Evolutionary conservation across 2,888 invertebrate species (phyloP), one percentile per base, ranked within the genome.

Genomic region (Eilema caniola): DNA sequence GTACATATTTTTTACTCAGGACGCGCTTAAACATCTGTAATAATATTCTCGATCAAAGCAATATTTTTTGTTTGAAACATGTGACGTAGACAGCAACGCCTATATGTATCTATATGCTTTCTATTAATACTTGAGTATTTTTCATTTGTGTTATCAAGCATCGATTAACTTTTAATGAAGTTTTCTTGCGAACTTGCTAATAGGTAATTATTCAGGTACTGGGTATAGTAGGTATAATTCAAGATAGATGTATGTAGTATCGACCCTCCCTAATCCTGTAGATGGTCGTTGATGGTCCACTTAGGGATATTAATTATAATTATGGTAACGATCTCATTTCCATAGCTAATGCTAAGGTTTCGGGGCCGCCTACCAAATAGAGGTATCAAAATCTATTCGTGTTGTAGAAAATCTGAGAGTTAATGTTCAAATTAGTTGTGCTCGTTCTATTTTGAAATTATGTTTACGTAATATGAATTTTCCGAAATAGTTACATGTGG

Each of bases 241-340:
- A 25, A 24, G 41, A 24, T 68, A 62, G 24, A 62, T 65, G 71
- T 74, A 72, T 24, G 56, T 66, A 31, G n/a, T 28, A 31, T 59
- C 53, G 74, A 62, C 71, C 83, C 77, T 79, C 83, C 82, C 74
- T 82, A 83, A 84, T 81, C 80, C 86, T 81, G 85, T 78, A 78
- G 81, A 81, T 80, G 78, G 64, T 77, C 66, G 73, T 70, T 67
- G 78, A 83, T 79, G 76, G 83, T 72, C 83, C 80, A 88, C 84
- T 89, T 90, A 84, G 76, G 76, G 72, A 85, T 81, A 89, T 89
- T 90, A 90, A 90, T 90, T 88, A 86, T 89, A 89, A 90, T 90
- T 89, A 90, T 86, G 83, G 81, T 85, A 88, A 86, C 86, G 85
- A 87, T 80, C 89, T 87, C 75, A 90, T 90, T 90, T 89, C 86